These are phyloP conservation scores for Cheilosia variabilis DNA, from an alignment of 2,888 invertebrate genomes.

Conservation along the genomic window DNA sequence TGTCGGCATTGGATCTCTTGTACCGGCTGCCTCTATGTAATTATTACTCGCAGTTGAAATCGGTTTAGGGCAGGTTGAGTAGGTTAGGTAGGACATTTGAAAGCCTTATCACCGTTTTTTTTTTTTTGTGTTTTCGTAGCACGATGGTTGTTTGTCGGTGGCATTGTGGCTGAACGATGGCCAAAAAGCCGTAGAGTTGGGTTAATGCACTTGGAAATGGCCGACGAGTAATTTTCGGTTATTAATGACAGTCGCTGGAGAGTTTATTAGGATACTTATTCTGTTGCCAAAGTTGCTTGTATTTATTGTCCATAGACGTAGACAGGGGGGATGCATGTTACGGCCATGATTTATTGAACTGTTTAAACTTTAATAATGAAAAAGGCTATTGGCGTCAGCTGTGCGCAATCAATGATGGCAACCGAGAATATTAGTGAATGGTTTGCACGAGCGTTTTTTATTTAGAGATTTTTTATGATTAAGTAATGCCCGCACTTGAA, in stretches of 20 bases:
- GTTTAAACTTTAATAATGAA: conserved; percentile 51
- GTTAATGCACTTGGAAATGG: conserved; percentile 57
- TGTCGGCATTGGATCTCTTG: conserved; percentile 11
- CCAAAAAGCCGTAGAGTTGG: conserved; percentile 32
- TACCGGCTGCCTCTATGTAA: conserved; percentile 27
- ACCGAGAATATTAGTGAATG: background rate
- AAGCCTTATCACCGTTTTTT: background rate
- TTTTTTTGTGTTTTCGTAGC: background rate
- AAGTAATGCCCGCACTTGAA: too few species aligned
- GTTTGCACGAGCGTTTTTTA: too few species aligned
- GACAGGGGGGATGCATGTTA: background rate
- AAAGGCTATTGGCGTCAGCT: conserved; percentile 24
- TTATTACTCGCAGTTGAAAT: conserved; percentile 18
- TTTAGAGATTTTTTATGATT: too few species aligned
- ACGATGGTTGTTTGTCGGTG: conserved; percentile 8
- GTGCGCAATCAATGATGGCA: background rate
- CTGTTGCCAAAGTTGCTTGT: conserved; percentile 42
- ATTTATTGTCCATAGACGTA: background rate
- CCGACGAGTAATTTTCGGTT: conserved; percentile 22
- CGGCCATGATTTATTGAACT: conserved; percentile 6
- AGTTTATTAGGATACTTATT: conserved; percentile 35
- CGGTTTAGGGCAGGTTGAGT: background rate
- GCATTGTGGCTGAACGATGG: conserved; percentile 2
- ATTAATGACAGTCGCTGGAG: conserved; percentile 53
- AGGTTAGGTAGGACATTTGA: background rate